phyloP scores from a whole-genome alignment of 2,113 vertebrate species.

The Pycnonotus jocosus region DNA sequence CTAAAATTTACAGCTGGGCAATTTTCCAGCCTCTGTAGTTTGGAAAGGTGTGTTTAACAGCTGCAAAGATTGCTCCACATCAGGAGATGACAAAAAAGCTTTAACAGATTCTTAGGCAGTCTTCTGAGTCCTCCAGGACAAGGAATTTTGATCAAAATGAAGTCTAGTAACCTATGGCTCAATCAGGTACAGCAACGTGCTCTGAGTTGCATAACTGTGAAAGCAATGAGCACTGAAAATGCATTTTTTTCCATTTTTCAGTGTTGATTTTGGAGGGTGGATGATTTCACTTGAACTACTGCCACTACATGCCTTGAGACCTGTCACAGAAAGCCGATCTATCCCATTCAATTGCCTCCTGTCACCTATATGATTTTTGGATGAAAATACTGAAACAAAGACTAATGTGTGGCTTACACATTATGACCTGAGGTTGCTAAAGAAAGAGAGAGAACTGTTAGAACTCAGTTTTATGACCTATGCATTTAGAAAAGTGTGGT shows the following conservation, averaged over 20 bases:
- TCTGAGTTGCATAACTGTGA: background rate
- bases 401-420: background rate
- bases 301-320: background rate
- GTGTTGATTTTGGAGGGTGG: background rate
- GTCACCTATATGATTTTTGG: background rate
- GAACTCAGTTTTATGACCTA: background rate
- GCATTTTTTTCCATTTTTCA: background rate
- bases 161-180: background rate
- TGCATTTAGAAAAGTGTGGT: background rate
- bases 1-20: background rate
- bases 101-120: background rate
- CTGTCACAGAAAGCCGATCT: background rate
- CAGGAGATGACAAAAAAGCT: background rate
- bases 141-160: background rate
- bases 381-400: conserved; percentile 33
- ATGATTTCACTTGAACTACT: background rate
- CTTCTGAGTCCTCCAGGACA: background rate
- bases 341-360: background rate
- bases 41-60: background rate
- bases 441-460: background rate
- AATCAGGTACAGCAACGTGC: background rate
- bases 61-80: background rate
- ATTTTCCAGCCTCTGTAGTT: background rate
- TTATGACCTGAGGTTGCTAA: background rate
- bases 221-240: background rate